Evolutionary conservation across 2,113 vertebrate species (phyloP).

Genomic region (Alethe diademata): DNA sequence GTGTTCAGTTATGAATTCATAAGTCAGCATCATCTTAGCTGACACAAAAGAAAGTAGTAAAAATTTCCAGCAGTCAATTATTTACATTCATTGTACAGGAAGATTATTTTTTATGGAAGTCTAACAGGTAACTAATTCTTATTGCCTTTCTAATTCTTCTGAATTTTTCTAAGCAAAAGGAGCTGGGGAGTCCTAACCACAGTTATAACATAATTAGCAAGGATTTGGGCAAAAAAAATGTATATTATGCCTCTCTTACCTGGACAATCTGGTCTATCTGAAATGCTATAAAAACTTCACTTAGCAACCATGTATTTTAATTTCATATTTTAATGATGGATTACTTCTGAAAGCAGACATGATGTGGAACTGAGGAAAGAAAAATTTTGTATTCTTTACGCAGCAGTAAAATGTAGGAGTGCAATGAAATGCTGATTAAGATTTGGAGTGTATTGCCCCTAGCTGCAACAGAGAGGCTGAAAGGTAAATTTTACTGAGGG

Average conservation of each 20-base stretch:
- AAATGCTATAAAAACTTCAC: background rate
- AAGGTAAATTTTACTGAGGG: background rate
- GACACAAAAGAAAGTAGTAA: background rate
- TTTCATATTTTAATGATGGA: constrained; percentile 11
- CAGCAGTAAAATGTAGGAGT: background rate
- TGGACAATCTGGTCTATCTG: background rate
- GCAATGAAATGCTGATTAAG: constrained; percentile 11
- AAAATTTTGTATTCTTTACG: background rate
- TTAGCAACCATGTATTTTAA: background rate
- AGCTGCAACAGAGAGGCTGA: background rate
- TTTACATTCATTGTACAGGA: background rate
- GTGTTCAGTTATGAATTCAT: background rate
- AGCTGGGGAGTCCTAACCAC: fast-evolving
- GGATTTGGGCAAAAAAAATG: background rate
- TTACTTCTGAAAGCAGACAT: constrained; percentile 9
- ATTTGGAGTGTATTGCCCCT: background rate
- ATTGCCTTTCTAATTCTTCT: background rate
- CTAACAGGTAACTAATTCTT: constrained; percentile 24
- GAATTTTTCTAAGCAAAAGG: constrained; percentile 13
- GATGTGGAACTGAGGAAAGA: background rate
- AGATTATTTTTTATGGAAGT: background rate
- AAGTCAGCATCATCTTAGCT: background rate
- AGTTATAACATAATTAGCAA: background rate
- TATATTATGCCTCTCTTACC: background rate
- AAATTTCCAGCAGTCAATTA: background rate